Percentiles rank a stretch among this genome's conserved stretches.
Evolutionary conservation across 2,888 invertebrate genomes (phyloP).

Genomic region (Athalia rosae): DNA sequence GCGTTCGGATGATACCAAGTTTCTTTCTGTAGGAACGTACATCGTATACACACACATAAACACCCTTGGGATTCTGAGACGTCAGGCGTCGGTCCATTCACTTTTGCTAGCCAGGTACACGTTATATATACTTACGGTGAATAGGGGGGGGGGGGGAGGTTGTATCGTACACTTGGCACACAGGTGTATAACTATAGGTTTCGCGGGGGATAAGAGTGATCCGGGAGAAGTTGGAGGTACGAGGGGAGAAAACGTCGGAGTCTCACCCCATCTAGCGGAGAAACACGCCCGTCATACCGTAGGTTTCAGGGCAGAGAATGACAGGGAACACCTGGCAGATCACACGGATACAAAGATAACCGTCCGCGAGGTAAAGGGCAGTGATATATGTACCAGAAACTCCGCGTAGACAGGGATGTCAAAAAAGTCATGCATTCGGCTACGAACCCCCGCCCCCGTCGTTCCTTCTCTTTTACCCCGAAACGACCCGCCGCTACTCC

Average conservation of each 20-base stretch:
- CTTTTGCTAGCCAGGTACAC: not conserved
- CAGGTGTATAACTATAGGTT: too few species aligned
- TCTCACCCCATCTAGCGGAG: not conserved
- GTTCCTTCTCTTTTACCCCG: not conserved
- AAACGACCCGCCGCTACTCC: not conserved
- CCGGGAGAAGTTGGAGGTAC: not conserved
- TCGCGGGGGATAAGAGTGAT: too few species aligned
- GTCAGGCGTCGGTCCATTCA: conserved; percentile 17
- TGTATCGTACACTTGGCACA: too few species aligned
- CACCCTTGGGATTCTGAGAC: conserved; percentile 32
- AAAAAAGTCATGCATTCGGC: conserved; percentile 45
- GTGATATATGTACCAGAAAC: conserved; percentile 53
- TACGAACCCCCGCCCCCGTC: not conserved
- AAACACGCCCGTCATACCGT: not conserved
- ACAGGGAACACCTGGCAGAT: conserved; percentile 53
- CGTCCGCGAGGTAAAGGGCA: conserved; percentile 46
- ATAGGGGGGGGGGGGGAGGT: too few species aligned
- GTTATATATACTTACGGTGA: too few species aligned
- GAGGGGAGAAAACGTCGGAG: not conserved
- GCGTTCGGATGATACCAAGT: not conserved
- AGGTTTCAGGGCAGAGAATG: conserved; percentile 19
- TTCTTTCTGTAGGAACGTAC: not conserved
- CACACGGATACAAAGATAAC: conserved; percentile 55
- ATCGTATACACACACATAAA: not conserved
- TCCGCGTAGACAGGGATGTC: conserved; percentile 1